Conservation (phyloP, 2,797 vertebrate species). For the Hylomyscus alleni region DNA sequence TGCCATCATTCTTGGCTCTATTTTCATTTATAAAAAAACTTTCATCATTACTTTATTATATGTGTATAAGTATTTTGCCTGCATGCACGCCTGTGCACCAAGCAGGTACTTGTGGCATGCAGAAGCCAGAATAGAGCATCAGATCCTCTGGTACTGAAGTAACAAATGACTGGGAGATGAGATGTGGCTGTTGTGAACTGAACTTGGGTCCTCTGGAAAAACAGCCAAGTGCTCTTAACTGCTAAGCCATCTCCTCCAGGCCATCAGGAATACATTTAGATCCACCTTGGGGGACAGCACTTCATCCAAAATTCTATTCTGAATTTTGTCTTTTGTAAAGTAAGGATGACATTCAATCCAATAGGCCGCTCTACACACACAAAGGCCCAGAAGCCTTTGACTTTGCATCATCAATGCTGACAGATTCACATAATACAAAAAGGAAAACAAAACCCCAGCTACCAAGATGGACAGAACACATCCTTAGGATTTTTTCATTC, state of each 20-base stretch:
- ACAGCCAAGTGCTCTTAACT: not conserved
- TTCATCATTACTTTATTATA: not conserved
- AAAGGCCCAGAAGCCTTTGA: constrained; percentile 55
- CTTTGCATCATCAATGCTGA: constrained; percentile 20
- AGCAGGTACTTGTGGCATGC: not conserved
- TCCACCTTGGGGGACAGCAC: not conserved
- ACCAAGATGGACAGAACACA: constrained; percentile 2
- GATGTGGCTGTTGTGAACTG: not conserved
- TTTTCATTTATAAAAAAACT: not conserved
- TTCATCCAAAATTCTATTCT: constrained; percentile 55
- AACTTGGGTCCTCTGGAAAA: not conserved
- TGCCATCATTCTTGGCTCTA: not conserved
- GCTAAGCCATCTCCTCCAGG: not conserved
- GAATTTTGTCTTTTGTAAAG: constrained; percentile 63
- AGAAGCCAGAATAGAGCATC: not conserved
- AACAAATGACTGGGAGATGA: not conserved
- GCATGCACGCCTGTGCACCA: not conserved
- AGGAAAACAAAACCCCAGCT: not conserved
- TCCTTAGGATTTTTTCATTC: constrained; percentile 34
- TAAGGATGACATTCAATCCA: constrained; percentile 45
- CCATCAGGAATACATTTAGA: not conserved
- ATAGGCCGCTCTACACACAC: not conserved
- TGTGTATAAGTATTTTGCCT: not conserved
- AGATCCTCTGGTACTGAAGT: not conserved
- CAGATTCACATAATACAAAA: constrained; percentile 1